Conservation (phyloP, 2,113 vertebrate species). For the Prietella phreatophila region DNA sequence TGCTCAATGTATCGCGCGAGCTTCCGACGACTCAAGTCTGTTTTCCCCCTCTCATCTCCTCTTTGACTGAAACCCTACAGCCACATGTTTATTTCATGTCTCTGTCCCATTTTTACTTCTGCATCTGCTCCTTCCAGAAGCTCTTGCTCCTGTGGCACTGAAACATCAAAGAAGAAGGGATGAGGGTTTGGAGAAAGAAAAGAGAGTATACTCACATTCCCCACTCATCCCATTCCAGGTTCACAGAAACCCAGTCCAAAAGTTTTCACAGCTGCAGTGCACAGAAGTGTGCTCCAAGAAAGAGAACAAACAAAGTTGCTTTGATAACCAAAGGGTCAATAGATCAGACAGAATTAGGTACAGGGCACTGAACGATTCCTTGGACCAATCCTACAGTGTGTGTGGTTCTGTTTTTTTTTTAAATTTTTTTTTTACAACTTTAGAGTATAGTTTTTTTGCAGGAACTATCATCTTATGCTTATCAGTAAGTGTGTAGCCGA, state of each 20-base stretch:
- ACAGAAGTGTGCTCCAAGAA: background rate
- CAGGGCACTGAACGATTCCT: background rate
- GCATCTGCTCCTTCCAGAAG: constrained; percentile 1
- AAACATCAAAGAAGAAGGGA: constrained; percentile 26
- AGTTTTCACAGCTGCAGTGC: background rate
- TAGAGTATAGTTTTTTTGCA: background rate
- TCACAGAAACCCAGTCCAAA: background rate
- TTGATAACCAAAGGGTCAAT: background rate
- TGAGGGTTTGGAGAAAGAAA: background rate
- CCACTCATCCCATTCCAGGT: background rate
- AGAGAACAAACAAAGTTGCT: background rate
- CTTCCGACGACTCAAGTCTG: background rate
- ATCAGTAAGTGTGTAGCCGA: background rate
- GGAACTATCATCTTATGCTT: background rate
- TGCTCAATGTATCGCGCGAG: background rate
- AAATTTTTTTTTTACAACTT: background rate
- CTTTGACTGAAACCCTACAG: background rate
- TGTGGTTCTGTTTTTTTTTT: background rate
- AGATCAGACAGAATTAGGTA: background rate
- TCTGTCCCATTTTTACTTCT: background rate
- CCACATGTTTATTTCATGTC: constrained; percentile 2
- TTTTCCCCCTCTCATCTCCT: background rate
- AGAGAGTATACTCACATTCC: background rate
- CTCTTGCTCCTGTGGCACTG: background rate
- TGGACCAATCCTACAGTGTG: background rate